Percentiles rank a stretch among this genome's conserved stretches.
These are phyloP conservation scores for Heliconius eleuchia DNA, from an alignment of 1,140 invertebrate species.

Conservation along the genomic window DNA sequence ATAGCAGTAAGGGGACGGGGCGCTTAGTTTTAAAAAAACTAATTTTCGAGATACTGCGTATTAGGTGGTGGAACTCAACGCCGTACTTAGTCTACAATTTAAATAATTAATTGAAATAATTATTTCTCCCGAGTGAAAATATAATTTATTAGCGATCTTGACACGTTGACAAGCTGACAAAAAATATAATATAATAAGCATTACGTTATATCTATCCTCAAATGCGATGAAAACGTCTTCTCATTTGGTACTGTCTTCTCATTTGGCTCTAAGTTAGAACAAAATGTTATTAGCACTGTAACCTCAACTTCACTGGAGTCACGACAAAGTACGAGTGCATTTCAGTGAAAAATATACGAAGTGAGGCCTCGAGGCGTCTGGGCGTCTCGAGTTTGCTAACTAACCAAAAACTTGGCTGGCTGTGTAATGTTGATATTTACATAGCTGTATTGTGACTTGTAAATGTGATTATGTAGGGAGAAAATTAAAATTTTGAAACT, in stretches of 20 bases:
- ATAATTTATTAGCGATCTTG: too few relatives aligned
- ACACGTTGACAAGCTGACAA: too few relatives aligned
- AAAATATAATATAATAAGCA: too few relatives aligned
- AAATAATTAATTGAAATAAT: too few relatives aligned
- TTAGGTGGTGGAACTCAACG: too few relatives aligned
- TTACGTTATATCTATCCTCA: not conserved
- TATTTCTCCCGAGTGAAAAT: too few relatives aligned
- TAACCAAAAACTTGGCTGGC: not conserved
- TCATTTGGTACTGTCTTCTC: not conserved
- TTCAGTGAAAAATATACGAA: conserved; percentile 12
- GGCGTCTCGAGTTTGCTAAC: conserved; percentile 20
- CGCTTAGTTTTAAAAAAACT: too few relatives aligned
- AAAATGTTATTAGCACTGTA: not conserved
- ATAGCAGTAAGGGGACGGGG: too few relatives aligned
- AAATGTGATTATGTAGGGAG: not conserved
- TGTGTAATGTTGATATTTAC: conserved; percentile 8
- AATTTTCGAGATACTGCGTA: too few relatives aligned
- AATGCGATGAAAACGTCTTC: not conserved
- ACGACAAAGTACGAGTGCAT: conserved; percentile 10
- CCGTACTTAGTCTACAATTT: too few relatives aligned
- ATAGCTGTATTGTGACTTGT: conserved; percentile 1
- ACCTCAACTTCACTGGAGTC: not conserved
- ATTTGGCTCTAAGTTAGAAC: not conserved
- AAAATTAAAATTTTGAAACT: not conserved
- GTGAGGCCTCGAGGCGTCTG: conserved; percentile 17